Percentiles rank a stretch among this genome's conserved stretches.
These are phyloP conservation scores for Hirtodrosophila duncani DNA, from an alignment of 2,888 invertebrate species.

Conservation along the genomic window DNA sequence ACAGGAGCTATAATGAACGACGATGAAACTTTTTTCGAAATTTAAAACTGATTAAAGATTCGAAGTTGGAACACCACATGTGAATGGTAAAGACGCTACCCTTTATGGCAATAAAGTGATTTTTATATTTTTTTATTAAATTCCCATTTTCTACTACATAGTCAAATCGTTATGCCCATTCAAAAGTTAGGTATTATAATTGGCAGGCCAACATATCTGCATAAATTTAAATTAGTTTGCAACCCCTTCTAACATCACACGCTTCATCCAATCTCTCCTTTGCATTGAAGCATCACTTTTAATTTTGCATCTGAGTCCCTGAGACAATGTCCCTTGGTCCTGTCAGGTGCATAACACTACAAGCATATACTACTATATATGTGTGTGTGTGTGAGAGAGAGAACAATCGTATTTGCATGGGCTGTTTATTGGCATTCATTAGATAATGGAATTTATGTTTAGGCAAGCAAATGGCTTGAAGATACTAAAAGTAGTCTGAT, in stretches of 20 bases:
- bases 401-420: slow-evolving; percentile 3
- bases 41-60: too few relatives aligned
- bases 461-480: too few relatives aligned
- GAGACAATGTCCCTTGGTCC: slow-evolving; percentile 51
- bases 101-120: neutral
- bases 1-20: too few relatives aligned
- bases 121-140: neutral
- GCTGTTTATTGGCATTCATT: slow-evolving; percentile 66
- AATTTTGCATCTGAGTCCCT: slow-evolving; percentile 53
- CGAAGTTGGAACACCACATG: too few relatives aligned
- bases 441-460: slow-evolving; percentile 67
- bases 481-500: too few relatives aligned
- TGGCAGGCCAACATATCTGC: slow-evolving; percentile 27
- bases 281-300: slow-evolving; percentile 56
- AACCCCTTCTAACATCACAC: slow-evolving; percentile 1
- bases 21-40: too few relatives aligned
- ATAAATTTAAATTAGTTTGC: slow-evolving; percentile 69
- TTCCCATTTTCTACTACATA: neutral
- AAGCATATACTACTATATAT: slow-evolving; percentile 37
- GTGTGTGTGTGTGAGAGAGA: slow-evolving; percentile 3
- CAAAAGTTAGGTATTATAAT: slow-evolving; percentile 7
- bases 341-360: slow-evolving; percentile 57
- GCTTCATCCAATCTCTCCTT: neutral
- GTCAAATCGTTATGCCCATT: slow-evolving; percentile 5
- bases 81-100: too few relatives aligned